Conservation (phyloP, 1,140 invertebrate species). For the Wiebesia pumilae region DNA sequence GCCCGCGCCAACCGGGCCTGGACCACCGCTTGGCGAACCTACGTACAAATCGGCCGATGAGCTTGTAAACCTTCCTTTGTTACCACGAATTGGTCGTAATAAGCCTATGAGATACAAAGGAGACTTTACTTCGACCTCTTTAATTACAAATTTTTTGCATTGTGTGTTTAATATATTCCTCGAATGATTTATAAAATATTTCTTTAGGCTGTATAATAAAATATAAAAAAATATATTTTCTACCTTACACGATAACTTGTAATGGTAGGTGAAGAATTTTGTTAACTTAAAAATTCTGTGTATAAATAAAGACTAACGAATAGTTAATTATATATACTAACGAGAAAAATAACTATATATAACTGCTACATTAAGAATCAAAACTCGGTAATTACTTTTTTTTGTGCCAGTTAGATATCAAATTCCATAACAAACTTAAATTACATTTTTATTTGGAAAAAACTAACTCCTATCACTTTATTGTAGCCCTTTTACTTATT, state of each 20-base stretch:
- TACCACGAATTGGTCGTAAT: conserved; percentile 14
- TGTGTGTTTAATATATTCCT: not conserved
- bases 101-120: conserved; percentile 25
- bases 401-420: too few species aligned
- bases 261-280: not conserved
- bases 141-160: not conserved
- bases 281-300: too few species aligned
- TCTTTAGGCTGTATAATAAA: not conserved
- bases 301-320: too few species aligned
- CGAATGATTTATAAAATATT: not conserved
- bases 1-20: conserved; percentile 67
- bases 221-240: not conserved
- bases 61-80: conserved; percentile 23
- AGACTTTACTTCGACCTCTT: conserved; percentile 22
- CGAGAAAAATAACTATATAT: too few species aligned
- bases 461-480: too few species aligned
- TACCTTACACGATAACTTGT: not conserved
- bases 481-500: too few species aligned
- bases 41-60: conserved; percentile 25
- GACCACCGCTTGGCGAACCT: conserved; percentile 68
- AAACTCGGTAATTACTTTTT: too few species aligned
- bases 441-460: too few species aligned
- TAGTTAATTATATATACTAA: too few species aligned
- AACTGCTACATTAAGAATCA: too few species aligned
- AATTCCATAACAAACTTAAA: too few species aligned